Evolutionary conservation across 2,888 invertebrate species (phyloP).

Genomic region (Bhutanitis thaidina): DNA sequence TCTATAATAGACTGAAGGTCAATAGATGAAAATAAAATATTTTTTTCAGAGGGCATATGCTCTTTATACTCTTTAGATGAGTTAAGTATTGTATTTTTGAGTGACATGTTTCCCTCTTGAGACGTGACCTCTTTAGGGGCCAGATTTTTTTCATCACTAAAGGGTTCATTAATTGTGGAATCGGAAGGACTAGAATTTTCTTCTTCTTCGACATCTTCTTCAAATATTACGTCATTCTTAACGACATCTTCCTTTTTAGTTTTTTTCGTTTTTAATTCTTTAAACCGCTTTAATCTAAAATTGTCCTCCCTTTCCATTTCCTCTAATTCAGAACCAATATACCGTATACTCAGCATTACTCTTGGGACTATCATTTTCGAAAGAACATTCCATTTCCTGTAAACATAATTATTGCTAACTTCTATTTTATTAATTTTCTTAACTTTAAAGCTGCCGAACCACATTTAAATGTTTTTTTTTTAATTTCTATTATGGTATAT

Average conservation of each 20-base stretch:
- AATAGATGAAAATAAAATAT: conserved; percentile 29
- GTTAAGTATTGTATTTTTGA: not conserved
- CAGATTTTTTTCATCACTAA: not conserved
- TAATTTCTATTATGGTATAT: not conserved
- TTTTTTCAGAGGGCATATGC: conserved; percentile 22
- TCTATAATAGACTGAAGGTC: conserved; percentile 26
- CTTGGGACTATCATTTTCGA: conserved; percentile 36
- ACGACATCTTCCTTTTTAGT: conserved; percentile 4
- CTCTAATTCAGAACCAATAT: conserved; percentile 37
- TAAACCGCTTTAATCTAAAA: conserved; percentile 42
- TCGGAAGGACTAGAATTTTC: not conserved
- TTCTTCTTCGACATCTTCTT: not conserved
- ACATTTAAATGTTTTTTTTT: not conserved
- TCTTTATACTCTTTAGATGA: conserved; percentile 22
- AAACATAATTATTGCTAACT: conserved; percentile 20
- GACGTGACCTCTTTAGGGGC: not conserved
- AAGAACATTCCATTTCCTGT: conserved; percentile 45
- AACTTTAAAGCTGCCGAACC: not conserved
- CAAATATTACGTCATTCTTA: not conserved
- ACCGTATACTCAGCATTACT: conserved; percentile 30
- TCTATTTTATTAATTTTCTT: not conserved
- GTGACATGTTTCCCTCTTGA: not conserved
- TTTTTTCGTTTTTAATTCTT: conserved; percentile 31
- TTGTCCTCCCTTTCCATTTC: conserved; percentile 38
- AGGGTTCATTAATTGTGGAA: not conserved